phyloP scores from a whole-genome alignment of 1,140 invertebrate genomes.

The Drosophila ercepeae region DNA sequence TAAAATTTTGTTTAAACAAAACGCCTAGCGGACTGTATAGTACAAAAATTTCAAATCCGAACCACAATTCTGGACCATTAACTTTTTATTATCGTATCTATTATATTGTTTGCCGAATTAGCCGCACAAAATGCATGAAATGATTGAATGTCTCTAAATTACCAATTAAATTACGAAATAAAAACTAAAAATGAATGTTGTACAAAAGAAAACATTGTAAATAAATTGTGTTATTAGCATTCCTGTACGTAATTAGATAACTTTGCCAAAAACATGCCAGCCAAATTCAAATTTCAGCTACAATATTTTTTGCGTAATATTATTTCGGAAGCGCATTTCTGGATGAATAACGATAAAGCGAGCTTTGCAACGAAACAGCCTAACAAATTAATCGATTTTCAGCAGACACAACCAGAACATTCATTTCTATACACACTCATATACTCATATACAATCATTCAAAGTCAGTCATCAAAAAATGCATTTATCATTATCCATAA shows the following conservation, averaged over 20 bases:
- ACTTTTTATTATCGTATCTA: constrained; percentile 32
- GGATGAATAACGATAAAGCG: constrained; percentile 38
- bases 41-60: too few relatives aligned
- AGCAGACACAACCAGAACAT: constrained; percentile 31
- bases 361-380: constrained; percentile 61
- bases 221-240: constrained; percentile 55
- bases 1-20: constrained; percentile 39
- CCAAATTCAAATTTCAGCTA: constrained; percentile 53
- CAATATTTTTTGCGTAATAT: constrained; percentile 39
- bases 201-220: constrained; percentile 46
- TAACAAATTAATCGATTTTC: constrained; percentile 72
- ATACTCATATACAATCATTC: constrained; percentile 32
- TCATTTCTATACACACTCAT: constrained; percentile 29
- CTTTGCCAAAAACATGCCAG: constrained; percentile 23
- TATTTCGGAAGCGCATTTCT: constrained; percentile 22
- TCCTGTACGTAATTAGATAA: constrained; percentile 52
- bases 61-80: constrained; percentile 34
- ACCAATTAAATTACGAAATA: constrained; percentile 20
- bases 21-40: constrained; percentile 49
- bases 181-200: constrained; percentile 72
- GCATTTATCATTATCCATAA: constrained; percentile 13
- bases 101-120: constrained; percentile 68
- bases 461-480: background rate
- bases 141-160: constrained; percentile 46
- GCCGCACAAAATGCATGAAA: constrained; percentile 64